Percentiles rank a stretch among this genome's conserved stretches.
These are phyloP conservation scores for Corythornis leucogaster DNA, from an alignment of 2,797 vertebrate genomes.

Conservation along the genomic window DNA sequence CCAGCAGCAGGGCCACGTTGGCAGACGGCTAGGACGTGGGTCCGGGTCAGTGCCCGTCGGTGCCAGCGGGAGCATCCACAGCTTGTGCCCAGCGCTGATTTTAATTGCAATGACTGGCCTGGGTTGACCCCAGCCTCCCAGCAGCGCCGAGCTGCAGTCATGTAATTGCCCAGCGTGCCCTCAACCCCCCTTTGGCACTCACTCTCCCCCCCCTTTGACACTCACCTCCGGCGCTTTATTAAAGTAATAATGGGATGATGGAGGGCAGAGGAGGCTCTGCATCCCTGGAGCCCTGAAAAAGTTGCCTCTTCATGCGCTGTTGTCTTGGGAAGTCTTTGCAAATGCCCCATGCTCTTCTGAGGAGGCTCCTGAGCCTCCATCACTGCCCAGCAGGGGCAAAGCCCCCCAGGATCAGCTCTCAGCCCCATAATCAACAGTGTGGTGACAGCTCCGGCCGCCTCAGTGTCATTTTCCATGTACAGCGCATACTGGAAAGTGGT, in stretches of 20 bases:
- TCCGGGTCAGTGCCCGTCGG: fast-evolving
- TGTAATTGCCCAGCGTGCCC: not conserved
- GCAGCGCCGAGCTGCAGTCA: not conserved
- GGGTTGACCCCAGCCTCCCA: fast-evolving
- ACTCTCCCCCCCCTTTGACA: not conserved
- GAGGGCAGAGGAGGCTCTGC: not conserved
- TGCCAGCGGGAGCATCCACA: fast-evolving
- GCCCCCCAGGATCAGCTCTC: not conserved
- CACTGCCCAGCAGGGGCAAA: not conserved
- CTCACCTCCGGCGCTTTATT: not conserved
- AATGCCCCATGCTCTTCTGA: fast-evolving
- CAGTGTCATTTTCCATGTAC: not conserved
- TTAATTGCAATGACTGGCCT: not conserved
- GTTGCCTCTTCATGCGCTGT: not conserved
- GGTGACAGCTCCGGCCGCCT: fast-evolving
- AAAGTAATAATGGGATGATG: not conserved
- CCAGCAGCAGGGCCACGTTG: fast-evolving
- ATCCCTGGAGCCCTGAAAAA: not conserved
- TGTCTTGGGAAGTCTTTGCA: not conserved
- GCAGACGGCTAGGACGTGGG: fast-evolving
- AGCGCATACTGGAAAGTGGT: fast-evolving
- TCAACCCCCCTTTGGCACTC: not conserved
- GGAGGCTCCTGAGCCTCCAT: not conserved
- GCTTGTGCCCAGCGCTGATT: fast-evolving
- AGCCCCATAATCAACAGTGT: fast-evolving